Evolutionary conservation across 2,888 invertebrate species (phyloP), one percentile per base, ranked within the genome.

Genomic region (Icerya purchasi): DNA sequence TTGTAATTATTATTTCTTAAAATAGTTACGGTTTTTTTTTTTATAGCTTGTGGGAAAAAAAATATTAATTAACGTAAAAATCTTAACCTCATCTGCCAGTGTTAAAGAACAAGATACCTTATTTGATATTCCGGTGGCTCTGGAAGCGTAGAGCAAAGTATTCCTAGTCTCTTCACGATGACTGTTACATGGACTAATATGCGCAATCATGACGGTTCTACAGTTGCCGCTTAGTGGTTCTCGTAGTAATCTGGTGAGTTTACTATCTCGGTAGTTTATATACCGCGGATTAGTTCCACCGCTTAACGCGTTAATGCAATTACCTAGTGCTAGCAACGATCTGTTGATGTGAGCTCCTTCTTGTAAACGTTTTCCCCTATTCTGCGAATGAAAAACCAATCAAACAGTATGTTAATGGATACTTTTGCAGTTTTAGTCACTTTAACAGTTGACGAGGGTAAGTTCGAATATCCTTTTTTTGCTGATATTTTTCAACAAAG

Each of bases 271-370:
- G 72, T 89, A 94, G 74, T 96, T 96, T 3, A 96, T 92, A 70
- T 92, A 96, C 69, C 81, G 77, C 50, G 75, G 74, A 66, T 68
- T 62, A n/a, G 62, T 61, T 21, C 83, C 83, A 2, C 82, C 84
- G 56, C 92, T 90, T 20, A 96, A 74, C 0, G 94, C 94, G 74
- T 93, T 96, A 68, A 96, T 96, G 70, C 93, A 94, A 74, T 96
- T 96, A 1, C 90, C 94, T 53, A 96, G 77, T 0, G 92, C 91
- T 58, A 92, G 74, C 14, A 92, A 77, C 1, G 89, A 89, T 59
- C 88, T 81, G 73, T 96, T 96, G 67, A 96, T 96, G 70, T 96
- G 94, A 0, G 92, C 94, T 2, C 96, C 91, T 72, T 92, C 91
- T 66, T 89, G 83, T 3, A 91, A 75, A 14, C 91, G 78, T 71